These are phyloP conservation scores for Danio rerio DNA, from an alignment of 2,113 vertebrate species.

Conservation along the genomic window GRCz12tu NC_133197.1:5595001-5595500, in stretches of 20 bases:
- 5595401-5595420: neutral
- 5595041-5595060: no score
- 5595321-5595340: neutral
- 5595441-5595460: neutral
- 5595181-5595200: no score
- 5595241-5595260: neutral
- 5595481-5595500: conserved; percentile 11
- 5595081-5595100: no score
- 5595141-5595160: no score
- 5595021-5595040: no score
- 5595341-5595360: neutral
- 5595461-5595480: conserved; percentile 11
- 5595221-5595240: no score
- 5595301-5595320: neutral
- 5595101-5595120: no score
- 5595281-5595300: neutral
- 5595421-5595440: neutral
- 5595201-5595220: no score
- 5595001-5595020: no score
- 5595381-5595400: neutral
- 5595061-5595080: no score
- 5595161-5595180: no score
- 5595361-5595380: neutral
- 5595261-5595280: neutral
- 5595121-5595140: no score